A percentile compares a stretch with the other conserved stretches of the same genome.
Evolutionary conservation across 2,113 vertebrate genomes (phyloP).

Genomic region (Menura novaehollandiae): DNA sequence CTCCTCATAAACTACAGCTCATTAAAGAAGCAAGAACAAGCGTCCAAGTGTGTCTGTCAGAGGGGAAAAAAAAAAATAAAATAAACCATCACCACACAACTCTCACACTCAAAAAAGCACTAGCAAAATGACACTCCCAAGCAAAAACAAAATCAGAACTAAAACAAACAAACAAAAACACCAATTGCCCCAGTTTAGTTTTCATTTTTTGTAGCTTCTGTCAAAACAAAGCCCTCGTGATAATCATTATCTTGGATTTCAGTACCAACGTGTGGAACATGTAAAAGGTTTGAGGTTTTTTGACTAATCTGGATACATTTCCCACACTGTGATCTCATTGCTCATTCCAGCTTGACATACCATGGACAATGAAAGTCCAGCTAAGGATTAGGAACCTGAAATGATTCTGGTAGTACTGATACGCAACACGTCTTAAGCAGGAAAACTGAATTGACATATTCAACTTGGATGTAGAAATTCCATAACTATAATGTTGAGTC

Average conservation of each 20-base stretch:
- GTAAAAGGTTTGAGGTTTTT: not conserved
- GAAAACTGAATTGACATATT: not conserved
- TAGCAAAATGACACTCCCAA: not conserved
- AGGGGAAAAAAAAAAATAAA: fast-evolving
- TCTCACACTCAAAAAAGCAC: too few species aligned
- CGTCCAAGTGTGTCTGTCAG: not conserved
- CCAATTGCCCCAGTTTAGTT: fast-evolving
- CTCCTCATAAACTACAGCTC: not conserved
- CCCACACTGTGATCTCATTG: not conserved
- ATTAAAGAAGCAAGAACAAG: not conserved
- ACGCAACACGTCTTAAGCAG: fast-evolving
- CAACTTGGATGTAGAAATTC: not conserved
- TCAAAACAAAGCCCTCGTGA: not conserved
- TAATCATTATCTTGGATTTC: not conserved
- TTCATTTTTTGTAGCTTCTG: not conserved
- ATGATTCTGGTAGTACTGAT: not conserved
- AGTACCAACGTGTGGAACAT: fast-evolving
- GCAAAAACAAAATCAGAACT: not conserved
- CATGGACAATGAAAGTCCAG: fast-evolving
- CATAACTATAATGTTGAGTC: too few species aligned
- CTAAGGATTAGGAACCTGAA: not conserved
- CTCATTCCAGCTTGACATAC: not conserved
- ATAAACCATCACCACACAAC: not conserved
- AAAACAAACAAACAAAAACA: too few species aligned
- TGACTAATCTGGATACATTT: not conserved